Evolutionary conservation across 2,888 invertebrate species (phyloP).

Genomic region (Branchipolynoe longqiensis): DNA sequence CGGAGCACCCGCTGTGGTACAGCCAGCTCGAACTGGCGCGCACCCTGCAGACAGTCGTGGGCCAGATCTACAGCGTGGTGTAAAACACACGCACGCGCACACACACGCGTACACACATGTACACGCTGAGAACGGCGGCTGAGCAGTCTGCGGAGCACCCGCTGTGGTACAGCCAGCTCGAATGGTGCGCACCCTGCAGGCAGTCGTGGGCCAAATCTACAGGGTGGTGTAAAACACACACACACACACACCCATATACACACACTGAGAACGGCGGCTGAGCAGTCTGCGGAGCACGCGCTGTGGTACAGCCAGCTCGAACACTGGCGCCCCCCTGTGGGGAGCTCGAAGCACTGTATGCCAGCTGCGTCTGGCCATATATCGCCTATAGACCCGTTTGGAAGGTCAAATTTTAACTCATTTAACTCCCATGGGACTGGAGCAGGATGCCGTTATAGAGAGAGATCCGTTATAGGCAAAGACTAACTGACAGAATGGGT

Average conservation of each 20-base stretch:
- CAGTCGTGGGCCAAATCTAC: background rate
- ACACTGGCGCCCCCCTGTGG: background rate
- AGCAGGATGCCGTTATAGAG: no score
- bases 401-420: no score
- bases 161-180: conserved; percentile 20
- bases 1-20: background rate
- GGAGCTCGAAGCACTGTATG: background rate
- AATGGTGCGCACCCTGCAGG: background rate
- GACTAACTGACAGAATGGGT: no score
- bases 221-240: conserved; percentile 39
- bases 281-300: background rate
- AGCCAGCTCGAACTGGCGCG: conserved; percentile 26
- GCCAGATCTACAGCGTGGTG: background rate
- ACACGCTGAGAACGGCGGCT: background rate
- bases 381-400: no score
- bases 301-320: conserved; percentile 21
- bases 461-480: no score
- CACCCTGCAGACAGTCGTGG: background rate
- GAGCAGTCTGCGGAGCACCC: background rate
- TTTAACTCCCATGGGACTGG: no score
- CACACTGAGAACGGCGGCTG: background rate
- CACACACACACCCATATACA: conserved; percentile 61
- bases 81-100: conserved; percentile 58
- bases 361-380: no score
- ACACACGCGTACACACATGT: conserved; percentile 60